A percentile compares a stretch with the other conserved stretches of the same genome.
Conservation (phyloP, 2,113 vertebrate genomes). For the Paramisgurnus dabryanus region DNA sequence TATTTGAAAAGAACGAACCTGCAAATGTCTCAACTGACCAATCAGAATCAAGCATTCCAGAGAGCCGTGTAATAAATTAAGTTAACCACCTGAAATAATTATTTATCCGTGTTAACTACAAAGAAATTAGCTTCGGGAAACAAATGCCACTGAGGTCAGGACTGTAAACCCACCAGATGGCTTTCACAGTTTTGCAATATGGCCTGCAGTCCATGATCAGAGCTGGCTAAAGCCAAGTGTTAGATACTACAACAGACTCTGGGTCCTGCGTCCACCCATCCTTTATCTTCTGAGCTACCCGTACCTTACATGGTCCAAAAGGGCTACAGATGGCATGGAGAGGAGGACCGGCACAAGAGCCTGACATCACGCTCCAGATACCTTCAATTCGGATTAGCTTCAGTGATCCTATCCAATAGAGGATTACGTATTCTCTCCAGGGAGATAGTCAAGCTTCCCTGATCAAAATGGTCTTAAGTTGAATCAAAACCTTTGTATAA, state of each 20-base stretch:
- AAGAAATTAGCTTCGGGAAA: constrained; percentile 38
- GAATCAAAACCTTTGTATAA: not conserved
- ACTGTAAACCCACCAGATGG: constrained; percentile 62
- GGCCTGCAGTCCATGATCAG: constrained; percentile 42
- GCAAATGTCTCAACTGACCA: too few relatives aligned
- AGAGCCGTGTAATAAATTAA: too few relatives aligned
- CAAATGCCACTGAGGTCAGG: constrained; percentile 41
- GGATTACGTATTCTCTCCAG: constrained; percentile 64
- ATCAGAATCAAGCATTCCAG: too few relatives aligned
- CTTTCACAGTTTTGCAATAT: constrained; percentile 65
- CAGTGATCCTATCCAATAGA: constrained; percentile 51
- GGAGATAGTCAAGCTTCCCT: constrained; percentile 44
- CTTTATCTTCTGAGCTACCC: constrained; percentile 17
- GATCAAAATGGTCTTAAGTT: not conserved
- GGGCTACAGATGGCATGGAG: constrained; percentile 41
- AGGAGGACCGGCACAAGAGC: constrained; percentile 54
- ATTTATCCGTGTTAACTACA: constrained; percentile 16
- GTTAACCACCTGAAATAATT: not conserved
- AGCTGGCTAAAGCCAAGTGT: constrained; percentile 50
- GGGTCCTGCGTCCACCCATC: constrained; percentile 49
- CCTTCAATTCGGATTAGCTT: constrained; percentile 48
- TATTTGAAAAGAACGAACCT: too few relatives aligned
- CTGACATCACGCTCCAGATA: constrained; percentile 55
- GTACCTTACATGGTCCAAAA: not conserved
- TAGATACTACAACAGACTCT: constrained; percentile 59